Base-by-base conservation (phyloP, 2,888 invertebrate species). In the Sycophila texana region DNA sequence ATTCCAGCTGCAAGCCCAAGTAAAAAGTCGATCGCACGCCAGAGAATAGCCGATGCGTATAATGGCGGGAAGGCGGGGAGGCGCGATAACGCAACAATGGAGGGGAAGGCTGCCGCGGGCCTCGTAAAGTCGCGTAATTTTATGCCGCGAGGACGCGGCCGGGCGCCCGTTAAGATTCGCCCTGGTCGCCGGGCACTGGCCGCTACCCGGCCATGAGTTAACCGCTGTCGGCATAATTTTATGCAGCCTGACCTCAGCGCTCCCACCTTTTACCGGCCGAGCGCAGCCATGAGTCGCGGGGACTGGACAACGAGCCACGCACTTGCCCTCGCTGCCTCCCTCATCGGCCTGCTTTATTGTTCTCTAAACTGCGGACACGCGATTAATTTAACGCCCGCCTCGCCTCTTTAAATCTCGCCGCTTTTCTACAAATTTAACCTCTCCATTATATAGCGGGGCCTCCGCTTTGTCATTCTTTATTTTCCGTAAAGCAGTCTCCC, bases 91-190 rank as follows among this genome's bases (percentile, higher is more conserved):
- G 55, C 47, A 71, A 76, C 76, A 80, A 72, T 68, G 49, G 74
- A 26, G 67, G 55, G 51, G 61, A 47, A 2, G 60, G 55, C 26
- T 49, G 5, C 30, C 51, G 60, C 39, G 55, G 20, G 53, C 78
- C 74, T 83, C 84, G 82, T 84, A 84, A 85, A 85, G 82, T 78
- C 71, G 75, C 80, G 83, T 84, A 84, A 84, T 84, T 83, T 84
- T 83, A 84, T 83, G 82, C 82, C 39, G 39, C 39, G 39, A 39
- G 39, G 39, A 65, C 51, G 30, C 65, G 71, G 47, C 68, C 57
- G 60, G 55, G 55, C 39, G 65, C 60, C 73, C 65, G 77, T 76
- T 80, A 80, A 80, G 79, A 80, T 74, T 77, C 74, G 77, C 61
- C 51, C 75, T 63, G 12, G 81, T 26, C 53, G 22, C 55, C 3